Conservation (phyloP, 2,888 invertebrate species). For the Pandemis corylana region DNA sequence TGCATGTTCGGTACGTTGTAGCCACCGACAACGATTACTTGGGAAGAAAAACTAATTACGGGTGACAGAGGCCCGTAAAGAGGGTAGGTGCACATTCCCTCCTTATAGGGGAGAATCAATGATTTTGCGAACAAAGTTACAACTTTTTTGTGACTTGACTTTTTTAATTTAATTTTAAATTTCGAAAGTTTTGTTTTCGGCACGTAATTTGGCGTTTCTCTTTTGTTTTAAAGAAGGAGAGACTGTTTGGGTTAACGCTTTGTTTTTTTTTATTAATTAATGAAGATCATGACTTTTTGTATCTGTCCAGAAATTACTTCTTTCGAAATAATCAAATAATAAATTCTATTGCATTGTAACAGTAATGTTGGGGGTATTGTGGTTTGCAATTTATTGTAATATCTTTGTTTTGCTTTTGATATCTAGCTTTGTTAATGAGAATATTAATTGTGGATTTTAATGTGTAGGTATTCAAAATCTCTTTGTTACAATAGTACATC, state of each 20-base stretch:
- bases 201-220: conserved; percentile 7
- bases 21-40: conserved; percentile 71
- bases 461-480: neutral
- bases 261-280: neutral
- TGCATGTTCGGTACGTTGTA: conserved; percentile 65
- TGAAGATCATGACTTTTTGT: neutral
- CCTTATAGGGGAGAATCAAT: conserved; percentile 38
- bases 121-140: conserved; percentile 17
- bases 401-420: conserved; percentile 73
- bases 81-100: conserved; percentile 38
- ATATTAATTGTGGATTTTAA: conserved; percentile 20
- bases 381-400: conserved; percentile 71
- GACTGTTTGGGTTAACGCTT: neutral
- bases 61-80: conserved; percentile 58
- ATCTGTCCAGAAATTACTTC: too few species aligned
- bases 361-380: conserved; percentile 51
- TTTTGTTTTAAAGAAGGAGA: conserved; percentile 1
- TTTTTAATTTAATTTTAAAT: conserved; percentile 28
- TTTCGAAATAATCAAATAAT: neutral
- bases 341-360: neutral
- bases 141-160: conserved; percentile 23
- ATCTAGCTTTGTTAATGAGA: conserved; percentile 45
- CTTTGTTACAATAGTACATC: neutral
- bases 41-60: conserved; percentile 78
- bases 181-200: conserved; percentile 29